Base-by-base conservation (phyloP, 1,140 invertebrate genomes). In the Panulirus ornatus region DNA sequence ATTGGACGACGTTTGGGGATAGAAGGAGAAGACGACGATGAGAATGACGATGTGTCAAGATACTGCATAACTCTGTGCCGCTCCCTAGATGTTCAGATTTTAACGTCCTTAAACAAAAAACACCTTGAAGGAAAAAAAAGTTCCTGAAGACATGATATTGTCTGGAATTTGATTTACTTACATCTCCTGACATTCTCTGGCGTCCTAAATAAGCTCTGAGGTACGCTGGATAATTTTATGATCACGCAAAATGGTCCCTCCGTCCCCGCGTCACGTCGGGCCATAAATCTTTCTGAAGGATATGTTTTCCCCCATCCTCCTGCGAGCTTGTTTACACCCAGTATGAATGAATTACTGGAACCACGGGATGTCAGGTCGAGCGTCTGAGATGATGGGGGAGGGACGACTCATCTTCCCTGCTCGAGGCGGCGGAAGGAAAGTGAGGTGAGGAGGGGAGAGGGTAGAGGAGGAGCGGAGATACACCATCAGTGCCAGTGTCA, bases 341-440 rank as follows among this genome's bases (percentile, higher is more conserved):
- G 19, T 11, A 81, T 81, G 78, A 81, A 81, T 81, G 78, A 81
- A 81, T 81, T 81, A 81, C 78, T 58, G 47, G 47, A 38, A n/a
- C 78, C 38, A 27, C 44, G 78, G 78, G 78, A 34, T n/a, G 78
- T 36, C 47, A n/a, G 34, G 14, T 51, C 40, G 27, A 51, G 22
- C 51, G 76, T 34, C 16, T 36, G 47, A 58, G 44, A 38, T 3
- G 70, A 11, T 34, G 70, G 5, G 63, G 63, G 66, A 70, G 22
- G 66, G 27, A 34, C 36, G 66, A 16, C 27, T n/a, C 36, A 70
- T 70, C 36, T n/a, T n/a, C 9, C 11, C 36, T 30, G 16, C 66
- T 70, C 36, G 19, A 70, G 19, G 66, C 9, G 14, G 36, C 66
- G 66, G 66, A 70, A 70, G 66, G n/a, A 30, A n/a, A 34, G 5